Conservation (phyloP, 2,888 invertebrate species). For the Dicranocentrus wangi region DNA sequence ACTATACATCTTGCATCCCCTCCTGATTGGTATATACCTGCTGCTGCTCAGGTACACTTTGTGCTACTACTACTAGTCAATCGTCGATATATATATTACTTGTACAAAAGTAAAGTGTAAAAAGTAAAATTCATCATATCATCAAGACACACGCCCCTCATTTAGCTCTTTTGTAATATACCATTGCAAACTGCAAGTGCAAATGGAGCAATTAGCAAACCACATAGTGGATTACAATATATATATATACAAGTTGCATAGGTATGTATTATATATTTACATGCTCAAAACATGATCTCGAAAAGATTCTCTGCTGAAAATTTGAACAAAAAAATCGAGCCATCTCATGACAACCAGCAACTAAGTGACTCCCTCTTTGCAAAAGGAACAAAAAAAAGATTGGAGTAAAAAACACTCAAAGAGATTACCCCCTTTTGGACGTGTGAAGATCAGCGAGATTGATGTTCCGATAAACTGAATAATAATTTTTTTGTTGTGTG, state of each 20-base stretch:
- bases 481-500: not conserved
- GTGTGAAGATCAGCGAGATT: not conserved
- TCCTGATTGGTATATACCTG: too few species aligned
- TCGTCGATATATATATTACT: not conserved
- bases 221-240: too few species aligned
- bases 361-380: not conserved
- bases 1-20: too few species aligned
- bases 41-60: too few species aligned
- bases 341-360: not conserved
- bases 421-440: not conserved
- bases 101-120: not conserved
- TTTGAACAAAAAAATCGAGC: not conserved
- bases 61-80: too few species aligned
- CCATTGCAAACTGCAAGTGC: constrained; percentile 30
- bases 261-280: too few species aligned
- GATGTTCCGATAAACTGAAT: constrained; percentile 2
- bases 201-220: constrained; percentile 41
- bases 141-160: constrained; percentile 59
- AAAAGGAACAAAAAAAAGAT: not conserved
- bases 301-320: not conserved
- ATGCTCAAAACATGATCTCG: too few species aligned
- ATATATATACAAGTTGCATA: too few species aligned
- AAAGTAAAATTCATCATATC: constrained; percentile 23
- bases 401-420: not conserved
- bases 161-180: constrained; percentile 48